A percentile compares a stretch with the other conserved stretches of the same genome.
Evolutionary conservation across 2,797 vertebrate species (phyloP).

Genomic region (Acropternis orthonyx): DNA sequence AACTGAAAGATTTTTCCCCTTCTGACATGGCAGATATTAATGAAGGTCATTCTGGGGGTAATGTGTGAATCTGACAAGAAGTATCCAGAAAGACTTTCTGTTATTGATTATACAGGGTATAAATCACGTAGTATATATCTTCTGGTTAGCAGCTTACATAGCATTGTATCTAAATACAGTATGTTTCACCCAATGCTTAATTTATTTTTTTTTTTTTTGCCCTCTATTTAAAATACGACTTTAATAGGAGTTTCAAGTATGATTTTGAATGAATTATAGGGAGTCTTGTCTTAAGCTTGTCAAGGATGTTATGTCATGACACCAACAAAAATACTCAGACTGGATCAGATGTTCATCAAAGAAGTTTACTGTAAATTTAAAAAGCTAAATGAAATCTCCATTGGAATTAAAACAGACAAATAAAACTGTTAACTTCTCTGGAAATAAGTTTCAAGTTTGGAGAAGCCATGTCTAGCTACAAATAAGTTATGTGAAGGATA

Average conservation of each 20-base stretch:
- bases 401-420: not conserved
- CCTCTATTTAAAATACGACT: not conserved
- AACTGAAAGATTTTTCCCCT: not conserved
- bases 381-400: not conserved
- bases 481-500: not conserved
- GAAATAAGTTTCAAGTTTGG: not conserved
- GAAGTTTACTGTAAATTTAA: not conserved
- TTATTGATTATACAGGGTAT: not conserved
- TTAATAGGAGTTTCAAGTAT: not conserved
- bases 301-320: not conserved
- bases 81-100: not conserved
- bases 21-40: not conserved
- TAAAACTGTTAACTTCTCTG: not conserved
- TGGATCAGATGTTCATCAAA: not conserved
- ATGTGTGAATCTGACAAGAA: not conserved
- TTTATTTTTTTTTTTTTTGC: accelerated
- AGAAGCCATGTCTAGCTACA: not conserved
- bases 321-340: accelerated
- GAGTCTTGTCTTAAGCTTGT: not conserved
- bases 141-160: not conserved
- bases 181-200: not conserved
- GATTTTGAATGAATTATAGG: not conserved
- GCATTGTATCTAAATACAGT: not conserved
- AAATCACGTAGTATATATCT: not conserved
- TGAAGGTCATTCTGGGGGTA: not conserved